Evolutionary conservation across 1,140 invertebrate genomes (phyloP).

Genomic region (Nasonia vitripennis): DNA sequence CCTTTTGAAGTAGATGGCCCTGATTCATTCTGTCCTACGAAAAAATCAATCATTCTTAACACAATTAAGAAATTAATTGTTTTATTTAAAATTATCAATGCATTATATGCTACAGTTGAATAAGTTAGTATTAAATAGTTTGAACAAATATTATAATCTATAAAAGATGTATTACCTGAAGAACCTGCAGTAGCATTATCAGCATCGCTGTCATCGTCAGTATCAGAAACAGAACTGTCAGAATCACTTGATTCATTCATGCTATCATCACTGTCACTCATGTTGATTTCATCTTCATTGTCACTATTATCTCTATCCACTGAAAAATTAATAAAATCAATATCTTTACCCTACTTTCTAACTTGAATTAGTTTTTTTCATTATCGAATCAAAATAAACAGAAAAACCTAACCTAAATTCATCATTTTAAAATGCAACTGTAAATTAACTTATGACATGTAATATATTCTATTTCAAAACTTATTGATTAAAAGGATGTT

Average conservation of each 20-base stretch:
- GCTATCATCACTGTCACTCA: slow-evolving; percentile 8
- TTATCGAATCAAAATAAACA: neutral
- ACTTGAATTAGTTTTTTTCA: neutral
- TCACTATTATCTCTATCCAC: slow-evolving; percentile 27
- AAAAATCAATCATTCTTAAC: neutral
- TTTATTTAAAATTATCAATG: too few species aligned
- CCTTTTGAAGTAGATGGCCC: slow-evolving; percentile 10
- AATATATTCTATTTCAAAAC: neutral
- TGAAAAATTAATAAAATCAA: slow-evolving; percentile 53
- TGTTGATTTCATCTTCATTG: slow-evolving; percentile 42
- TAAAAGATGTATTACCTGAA: slow-evolving; percentile 7
- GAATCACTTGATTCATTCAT: slow-evolving; percentile 1
- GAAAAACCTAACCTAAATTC: neutral
- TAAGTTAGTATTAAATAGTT: neutral
- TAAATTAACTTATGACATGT: neutral
- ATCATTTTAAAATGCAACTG: neutral
- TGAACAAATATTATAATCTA: neutral
- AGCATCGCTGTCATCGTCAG: neutral
- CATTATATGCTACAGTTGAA: too few species aligned
- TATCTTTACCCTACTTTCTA: neutral
- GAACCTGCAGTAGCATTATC: neutral
- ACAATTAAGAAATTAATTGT: neutral
- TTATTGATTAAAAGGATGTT: neutral
- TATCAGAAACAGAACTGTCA: slow-evolving; percentile 25
- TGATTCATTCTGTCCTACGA: slow-evolving; percentile 30